These are phyloP conservation scores for Osmerus mordax DNA, from an alignment of 2,113 vertebrate species.

Conservation along the genomic window DNA sequence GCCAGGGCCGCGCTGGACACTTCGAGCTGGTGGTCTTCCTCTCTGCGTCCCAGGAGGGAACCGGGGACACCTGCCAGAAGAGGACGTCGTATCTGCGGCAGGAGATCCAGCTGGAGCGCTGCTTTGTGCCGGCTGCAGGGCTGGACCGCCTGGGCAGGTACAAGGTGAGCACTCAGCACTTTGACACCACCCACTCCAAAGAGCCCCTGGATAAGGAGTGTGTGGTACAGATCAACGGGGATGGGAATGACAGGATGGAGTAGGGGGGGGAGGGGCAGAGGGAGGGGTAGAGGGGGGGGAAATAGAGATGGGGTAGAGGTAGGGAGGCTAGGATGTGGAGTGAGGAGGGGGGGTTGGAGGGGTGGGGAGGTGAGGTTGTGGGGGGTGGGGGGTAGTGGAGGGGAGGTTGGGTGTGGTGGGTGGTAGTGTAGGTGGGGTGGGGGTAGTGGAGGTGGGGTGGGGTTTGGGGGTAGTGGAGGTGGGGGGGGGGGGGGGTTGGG, in stretches of 20 bases:
- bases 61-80: conserved; percentile 89
- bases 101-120: conserved; percentile 85
- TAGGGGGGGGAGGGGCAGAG: conserved; percentile 28
- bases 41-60: conserved; percentile 89
- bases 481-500: too few species aligned
- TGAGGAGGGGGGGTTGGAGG: background rate
- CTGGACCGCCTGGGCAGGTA: conserved; percentile 80
- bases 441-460: background rate
- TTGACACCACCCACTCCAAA: conserved; percentile 81
- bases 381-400: background rate
- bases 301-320: background rate
- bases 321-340: background rate
- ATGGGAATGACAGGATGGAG: conserved; percentile 71
- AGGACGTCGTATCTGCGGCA: conserved; percentile 91
- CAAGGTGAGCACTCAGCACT: conserved; percentile 84
- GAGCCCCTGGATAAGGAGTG: conserved; percentile 82
- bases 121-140: conserved; percentile 77
- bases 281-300: background rate
- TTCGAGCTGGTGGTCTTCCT: conserved; percentile 93
- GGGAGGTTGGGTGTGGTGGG: background rate
- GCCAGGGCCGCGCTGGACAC: conserved; percentile 72
- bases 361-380: background rate
- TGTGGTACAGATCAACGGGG: conserved; percentile 86
- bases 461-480: background rate
- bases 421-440: background rate